Conservation (phyloP, 2,888 invertebrate species). For the Drosophila kanekoi region DNA sequence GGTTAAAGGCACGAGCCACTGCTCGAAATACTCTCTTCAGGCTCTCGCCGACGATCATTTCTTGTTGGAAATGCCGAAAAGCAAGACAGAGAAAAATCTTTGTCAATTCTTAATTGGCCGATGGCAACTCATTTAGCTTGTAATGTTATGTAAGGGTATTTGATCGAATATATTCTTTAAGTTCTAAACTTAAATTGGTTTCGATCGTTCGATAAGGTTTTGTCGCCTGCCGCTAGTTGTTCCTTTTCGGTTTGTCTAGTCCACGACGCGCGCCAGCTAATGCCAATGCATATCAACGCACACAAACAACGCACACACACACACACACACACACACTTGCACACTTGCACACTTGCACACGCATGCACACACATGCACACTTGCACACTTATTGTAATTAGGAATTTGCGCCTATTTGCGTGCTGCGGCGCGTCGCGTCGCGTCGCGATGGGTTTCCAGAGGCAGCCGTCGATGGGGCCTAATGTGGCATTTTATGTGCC, state of each 20-base stretch:
- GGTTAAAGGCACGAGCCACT: too few species aligned
- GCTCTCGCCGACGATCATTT: too few species aligned
- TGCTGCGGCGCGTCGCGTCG: slow-evolving; percentile 21
- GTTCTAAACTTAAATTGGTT: neutral
- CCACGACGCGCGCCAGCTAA: too few species aligned
- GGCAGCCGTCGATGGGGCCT: slow-evolving; percentile 52
- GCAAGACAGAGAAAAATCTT: too few species aligned
- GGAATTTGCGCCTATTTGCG: slow-evolving; percentile 79
- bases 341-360: neutral
- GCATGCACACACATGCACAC: slow-evolving; percentile 10
- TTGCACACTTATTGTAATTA: slow-evolving; percentile 49
- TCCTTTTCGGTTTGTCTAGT: slow-evolving; percentile 35
- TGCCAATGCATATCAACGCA: too few species aligned
- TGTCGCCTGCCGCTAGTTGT: neutral
- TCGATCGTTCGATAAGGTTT: slow-evolving; percentile 3
- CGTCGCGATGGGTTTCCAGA: slow-evolving; percentile 28
- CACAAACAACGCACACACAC: too few species aligned
- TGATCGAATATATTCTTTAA: too few species aligned
- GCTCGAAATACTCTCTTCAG: too few species aligned
- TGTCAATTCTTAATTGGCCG: too few species aligned
- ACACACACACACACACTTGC: slow-evolving; percentile 5
- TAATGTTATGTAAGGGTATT: too few species aligned
- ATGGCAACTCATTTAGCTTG: too few species aligned
- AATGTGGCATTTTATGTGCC: slow-evolving; percentile 78
- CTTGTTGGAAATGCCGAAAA: too few species aligned